A percentile compares a stretch with the other conserved stretches of the same genome.
phyloP scores from a whole-genome alignment of 2,113 vertebrate genomes.

The Kryptolebias marmoratus region DNA sequence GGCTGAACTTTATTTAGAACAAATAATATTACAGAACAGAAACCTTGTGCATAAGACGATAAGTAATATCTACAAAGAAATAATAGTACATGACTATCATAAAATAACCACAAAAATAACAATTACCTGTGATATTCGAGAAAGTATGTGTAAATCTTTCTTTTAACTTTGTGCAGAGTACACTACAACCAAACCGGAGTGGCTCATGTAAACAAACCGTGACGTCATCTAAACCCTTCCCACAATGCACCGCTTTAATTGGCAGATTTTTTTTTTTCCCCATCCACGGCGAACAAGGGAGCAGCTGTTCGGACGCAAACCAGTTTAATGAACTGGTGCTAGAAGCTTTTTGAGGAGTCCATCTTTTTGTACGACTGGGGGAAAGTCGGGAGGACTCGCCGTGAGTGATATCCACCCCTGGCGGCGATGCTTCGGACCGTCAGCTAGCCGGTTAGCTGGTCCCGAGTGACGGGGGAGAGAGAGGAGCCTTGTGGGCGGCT shows the following conservation, averaged over 20 bases:
- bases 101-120: too few species aligned
- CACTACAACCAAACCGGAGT: too few species aligned
- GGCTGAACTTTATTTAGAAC: too few species aligned
- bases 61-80: too few species aligned
- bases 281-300: constrained; percentile 17
- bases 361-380: background rate
- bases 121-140: too few species aligned
- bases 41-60: too few species aligned
- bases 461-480: constrained; percentile 1
- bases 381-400: constrained; percentile 2
- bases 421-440: constrained; percentile 38
- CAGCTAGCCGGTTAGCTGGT: constrained; percentile 46
- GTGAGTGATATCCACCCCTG: constrained; percentile 12
- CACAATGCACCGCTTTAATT: constrained; percentile 48
- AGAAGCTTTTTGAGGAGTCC: background rate
- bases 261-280: background rate
- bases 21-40: too few species aligned
- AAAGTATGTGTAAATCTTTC: too few species aligned
- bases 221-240: constrained; percentile 56
- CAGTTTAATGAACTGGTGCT: fast-evolving
- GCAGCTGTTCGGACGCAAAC: background rate
- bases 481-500: constrained; percentile 8
- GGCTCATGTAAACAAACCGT: constrained; percentile 65
- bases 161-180: too few species aligned
- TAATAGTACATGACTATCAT: too few species aligned